A percentile compares a stretch with the other conserved stretches of the same genome.
These are phyloP conservation scores for Pagrus major DNA, from an alignment of 2,113 vertebrate genomes.

Conservation along the genomic window DNA sequence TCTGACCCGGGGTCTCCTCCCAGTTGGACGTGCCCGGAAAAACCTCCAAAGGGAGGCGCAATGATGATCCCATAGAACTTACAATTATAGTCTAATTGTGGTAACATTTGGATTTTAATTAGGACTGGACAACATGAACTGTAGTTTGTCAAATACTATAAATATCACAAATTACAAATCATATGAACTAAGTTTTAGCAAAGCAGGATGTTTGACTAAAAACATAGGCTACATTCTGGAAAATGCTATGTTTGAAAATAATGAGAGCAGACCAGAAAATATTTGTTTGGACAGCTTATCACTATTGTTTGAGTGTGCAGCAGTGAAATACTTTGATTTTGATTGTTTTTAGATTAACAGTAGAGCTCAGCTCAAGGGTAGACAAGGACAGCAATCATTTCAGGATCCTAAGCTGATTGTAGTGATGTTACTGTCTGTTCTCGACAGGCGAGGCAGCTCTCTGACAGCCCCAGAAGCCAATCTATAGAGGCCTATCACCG, in stretches of 20 bases:
- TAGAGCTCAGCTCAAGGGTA: slow-evolving; percentile 25
- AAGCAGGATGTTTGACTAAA: background rate
- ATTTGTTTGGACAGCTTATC: background rate
- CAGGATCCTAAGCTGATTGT: slow-evolving; percentile 51
- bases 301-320: background rate
- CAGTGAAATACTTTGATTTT: slow-evolving; percentile 8
- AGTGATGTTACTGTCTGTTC: slow-evolving; percentile 16
- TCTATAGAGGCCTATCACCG: background rate
- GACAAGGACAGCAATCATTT: slow-evolving; percentile 49
- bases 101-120: background rate
- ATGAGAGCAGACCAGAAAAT: background rate
- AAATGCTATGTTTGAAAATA: background rate
- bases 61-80: background rate
- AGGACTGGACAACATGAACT: background rate
- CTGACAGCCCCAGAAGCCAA: slow-evolving; percentile 4
- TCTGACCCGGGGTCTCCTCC: too few species aligned
- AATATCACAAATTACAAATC: background rate
- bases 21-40: too few species aligned
- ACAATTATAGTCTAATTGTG: background rate
- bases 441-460: slow-evolving; percentile 7
- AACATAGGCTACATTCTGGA: background rate
- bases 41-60: too few species aligned
- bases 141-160: background rate
- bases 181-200: background rate
- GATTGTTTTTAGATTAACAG: slow-evolving; percentile 49